Base-by-base conservation (phyloP, 2,797 vertebrate genomes). In the Gephyroberyx darwinii region DNA sequence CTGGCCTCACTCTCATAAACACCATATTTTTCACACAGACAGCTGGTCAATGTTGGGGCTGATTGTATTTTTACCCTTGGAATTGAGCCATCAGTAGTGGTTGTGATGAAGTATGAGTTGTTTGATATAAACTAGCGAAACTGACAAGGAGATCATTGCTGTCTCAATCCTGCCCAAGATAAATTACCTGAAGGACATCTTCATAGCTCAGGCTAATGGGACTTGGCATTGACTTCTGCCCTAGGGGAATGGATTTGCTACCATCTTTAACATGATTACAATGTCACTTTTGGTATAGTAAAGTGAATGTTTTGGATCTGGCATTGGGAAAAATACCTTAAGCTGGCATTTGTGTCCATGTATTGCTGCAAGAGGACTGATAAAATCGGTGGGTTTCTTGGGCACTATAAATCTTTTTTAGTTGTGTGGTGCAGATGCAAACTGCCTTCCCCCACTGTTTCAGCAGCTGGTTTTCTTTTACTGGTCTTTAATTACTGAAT, bases 21-120 rank as follows among this genome's bases (percentile, higher is more conserved):
- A 81, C 64, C 57, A 75, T 81, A 89, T 91, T 85, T 90, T 84
- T 93, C 90, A 87, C 77, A 51, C 41, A 56, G 91, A 91, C 90
- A 91, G 84, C 83, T 82, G 92, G 87, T 91, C 89, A 92, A 86
- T 88, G 84, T 80, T 75, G 75, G 75, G 41, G 33, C 81, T 90
- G 86, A 90, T 89, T 89, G 85, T 86, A 83, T 86, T 88, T 88
- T 85, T 89, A 80, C 86, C 81, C 70, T 77, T 77, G 83, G 78
- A 87, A 90, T 89, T 83, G 86, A 87, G 85, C 85, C 83, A 84
- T 91, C 87, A 84, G 78, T 52, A 30, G 62, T 9, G 5, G 57
- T 6, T 35, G 81, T 83, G 84, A 86, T 88, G 81, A 88, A 90
- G 78, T 78, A 83, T 62, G 82, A 87, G 84, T 71, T 61, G 31